Conservation (phyloP, 2,888 invertebrate species). For the Slavum lentiscoides region DNA sequence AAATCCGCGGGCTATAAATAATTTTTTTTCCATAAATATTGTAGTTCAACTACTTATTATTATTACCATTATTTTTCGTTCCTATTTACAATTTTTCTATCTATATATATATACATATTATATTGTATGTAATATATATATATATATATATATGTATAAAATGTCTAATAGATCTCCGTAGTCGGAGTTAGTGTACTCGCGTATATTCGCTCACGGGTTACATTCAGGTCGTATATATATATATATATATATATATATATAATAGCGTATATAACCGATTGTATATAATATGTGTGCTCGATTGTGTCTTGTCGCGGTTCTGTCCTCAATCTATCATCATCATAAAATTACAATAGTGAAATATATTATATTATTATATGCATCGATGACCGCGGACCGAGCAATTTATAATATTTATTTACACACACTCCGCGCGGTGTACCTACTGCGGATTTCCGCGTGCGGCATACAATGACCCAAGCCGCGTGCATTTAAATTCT, state of each 20-base stretch:
- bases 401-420: neutral
- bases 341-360: slow-evolving; percentile 18
- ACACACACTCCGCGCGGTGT: neutral
- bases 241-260: neutral
- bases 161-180: neutral
- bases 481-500: no score
- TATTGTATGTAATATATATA: neutral
- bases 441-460: no score
- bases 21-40: no score
- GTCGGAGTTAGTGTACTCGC: neutral
- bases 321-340: slow-evolving; percentile 33
- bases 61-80: no score
- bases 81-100: neutral
- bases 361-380: neutral
- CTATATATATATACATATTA: neutral
- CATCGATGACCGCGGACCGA: neutral
- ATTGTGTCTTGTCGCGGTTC: slow-evolving; percentile 7
- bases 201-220: neutral
- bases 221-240: neutral
- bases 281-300: neutral
- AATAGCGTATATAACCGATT: slow-evolving; percentile 1
- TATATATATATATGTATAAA: neutral
- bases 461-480: no score
- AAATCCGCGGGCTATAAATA: no score
- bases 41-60: no score